Conservation (phyloP, 2,797 vertebrate species). For the Rhinogobio ventralis region DNA sequence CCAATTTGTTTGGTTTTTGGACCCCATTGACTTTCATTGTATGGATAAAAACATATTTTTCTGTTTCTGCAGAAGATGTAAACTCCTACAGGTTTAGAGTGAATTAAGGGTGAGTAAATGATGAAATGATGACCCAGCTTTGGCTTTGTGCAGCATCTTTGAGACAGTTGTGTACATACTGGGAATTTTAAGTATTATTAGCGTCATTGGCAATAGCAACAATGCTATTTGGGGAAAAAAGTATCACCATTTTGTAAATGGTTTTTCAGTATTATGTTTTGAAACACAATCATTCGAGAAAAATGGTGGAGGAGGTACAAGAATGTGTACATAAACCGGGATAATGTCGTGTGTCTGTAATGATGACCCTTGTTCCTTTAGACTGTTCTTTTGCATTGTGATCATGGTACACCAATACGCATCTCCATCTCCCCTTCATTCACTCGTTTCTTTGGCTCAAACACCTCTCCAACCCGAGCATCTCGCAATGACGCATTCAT, state of each 20-base stretch:
- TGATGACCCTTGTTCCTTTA: constrained; percentile 45
- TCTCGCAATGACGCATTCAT: constrained; percentile 64
- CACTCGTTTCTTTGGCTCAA: constrained; percentile 49
- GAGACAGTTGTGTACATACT: constrained; percentile 32
- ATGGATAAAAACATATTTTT: background rate
- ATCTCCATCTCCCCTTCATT: constrained; percentile 25
- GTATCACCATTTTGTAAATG: constrained; percentile 54
- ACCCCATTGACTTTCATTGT: background rate
- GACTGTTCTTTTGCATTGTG: constrained; percentile 63
- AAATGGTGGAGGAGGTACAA: constrained; percentile 65
- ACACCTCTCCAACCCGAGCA: constrained; percentile 5
- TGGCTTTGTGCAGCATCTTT: constrained; percentile 26
- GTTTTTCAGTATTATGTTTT: constrained; percentile 42
- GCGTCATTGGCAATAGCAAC: constrained; percentile 42
- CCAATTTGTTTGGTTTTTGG: background rate
- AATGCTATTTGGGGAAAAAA: constrained; percentile 48
- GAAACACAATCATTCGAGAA: background rate
- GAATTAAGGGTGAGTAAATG: background rate
- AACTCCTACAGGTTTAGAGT: background rate
- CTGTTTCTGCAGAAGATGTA: background rate
- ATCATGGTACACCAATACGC: constrained; percentile 67
- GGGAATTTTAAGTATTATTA: constrained; percentile 35
- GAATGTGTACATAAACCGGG: constrained; percentile 60
- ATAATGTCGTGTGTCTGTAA: constrained; percentile 62
- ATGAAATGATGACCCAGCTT: background rate